Base-by-base conservation (phyloP, 2,888 invertebrate species). In the Taenaris catops region DNA sequence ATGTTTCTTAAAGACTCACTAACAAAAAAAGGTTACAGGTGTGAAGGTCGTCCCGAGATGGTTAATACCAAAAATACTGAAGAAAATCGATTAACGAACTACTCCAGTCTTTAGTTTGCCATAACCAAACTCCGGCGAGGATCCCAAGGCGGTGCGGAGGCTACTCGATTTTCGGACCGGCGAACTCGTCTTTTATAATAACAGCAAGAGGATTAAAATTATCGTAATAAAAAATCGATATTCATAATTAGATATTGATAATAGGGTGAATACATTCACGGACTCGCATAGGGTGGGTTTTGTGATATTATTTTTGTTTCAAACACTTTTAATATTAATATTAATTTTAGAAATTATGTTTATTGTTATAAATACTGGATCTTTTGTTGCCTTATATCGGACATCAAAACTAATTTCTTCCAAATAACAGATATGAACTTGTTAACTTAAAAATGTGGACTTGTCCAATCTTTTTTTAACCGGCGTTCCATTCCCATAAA, bases 11-110 rank as follows among this genome's bases (percentile, higher is more conserved):
- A 26, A 23, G 47, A 53, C 59, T 65, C 61, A 76, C 75, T 44
- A 49, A 47, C n/a, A n/a, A n/a, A n/a, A 17, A 4, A 59, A 55
- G 56, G 49, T 31, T 31, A 44, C 46, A 55, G 59, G 57, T 54
- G 44, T 63, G 55, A 51, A 43, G 56, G 48, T 57, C 58, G 60
- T 63, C 64, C 52, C 61, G 81, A 78, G 78, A 71, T 66, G 79
- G 80, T 74, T 76, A 69, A 54, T 66, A 68, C 65, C 54, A 72
- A 79, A 79, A 81, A 68, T 76, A 81, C 87, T 87, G 87, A 87
- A 87, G 87, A 86, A 87, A 87, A 87, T 83, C 87, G 84, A 53
- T 60, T 47, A 49, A 71, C 83, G 87, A 87, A 86, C 87, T 87
- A 87, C 87, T 87, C 71, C 87, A 87, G 87, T 75, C 78, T 83